Conservation (phyloP, 2,888 invertebrate genomes). For the Meliscaeva auricollis region DNA sequence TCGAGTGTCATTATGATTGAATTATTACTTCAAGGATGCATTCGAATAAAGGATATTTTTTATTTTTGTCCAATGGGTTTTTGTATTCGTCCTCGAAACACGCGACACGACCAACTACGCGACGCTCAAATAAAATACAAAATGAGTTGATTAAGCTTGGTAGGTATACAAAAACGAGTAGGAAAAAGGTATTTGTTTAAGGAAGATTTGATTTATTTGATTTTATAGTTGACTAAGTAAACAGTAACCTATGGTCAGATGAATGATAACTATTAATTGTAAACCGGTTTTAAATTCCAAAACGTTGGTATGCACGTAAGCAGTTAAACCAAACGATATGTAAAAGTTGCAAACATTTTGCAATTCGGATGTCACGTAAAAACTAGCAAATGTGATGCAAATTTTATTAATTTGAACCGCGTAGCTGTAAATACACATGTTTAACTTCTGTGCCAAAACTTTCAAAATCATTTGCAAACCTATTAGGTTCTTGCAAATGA, state of each 20-base stretch:
- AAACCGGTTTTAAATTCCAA: conserved; percentile 21
- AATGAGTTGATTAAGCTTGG: conserved; percentile 32
- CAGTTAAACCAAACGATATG: too few species aligned
- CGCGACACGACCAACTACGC: conserved; percentile 5
- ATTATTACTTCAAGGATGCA: conserved; percentile 40
- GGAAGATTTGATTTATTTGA: conserved; percentile 26
- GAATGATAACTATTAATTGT: neutral
- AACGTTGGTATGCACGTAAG: neutral
- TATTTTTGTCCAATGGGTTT: neutral
- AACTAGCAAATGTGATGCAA: too few species aligned
- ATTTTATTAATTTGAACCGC: too few species aligned
- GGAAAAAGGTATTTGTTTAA: conserved; percentile 10
- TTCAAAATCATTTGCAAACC: too few species aligned
- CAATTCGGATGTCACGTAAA: too few species aligned
- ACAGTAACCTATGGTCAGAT: neutral
- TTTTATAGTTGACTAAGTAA: neutral
- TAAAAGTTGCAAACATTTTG: too few species aligned
- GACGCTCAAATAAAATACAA: conserved; percentile 12
- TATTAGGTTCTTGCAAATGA: too few species aligned
- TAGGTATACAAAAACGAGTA: neutral
- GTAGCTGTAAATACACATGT: too few species aligned
- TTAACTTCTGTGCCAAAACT: too few species aligned
- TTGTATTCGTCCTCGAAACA: conserved; percentile 5
- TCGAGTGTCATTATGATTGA: conserved; percentile 57
- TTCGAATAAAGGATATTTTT: conserved; percentile 25